phyloP scores from a whole-genome alignment of 2,797 vertebrate genomes.

The Scleropages formosus region DNA sequence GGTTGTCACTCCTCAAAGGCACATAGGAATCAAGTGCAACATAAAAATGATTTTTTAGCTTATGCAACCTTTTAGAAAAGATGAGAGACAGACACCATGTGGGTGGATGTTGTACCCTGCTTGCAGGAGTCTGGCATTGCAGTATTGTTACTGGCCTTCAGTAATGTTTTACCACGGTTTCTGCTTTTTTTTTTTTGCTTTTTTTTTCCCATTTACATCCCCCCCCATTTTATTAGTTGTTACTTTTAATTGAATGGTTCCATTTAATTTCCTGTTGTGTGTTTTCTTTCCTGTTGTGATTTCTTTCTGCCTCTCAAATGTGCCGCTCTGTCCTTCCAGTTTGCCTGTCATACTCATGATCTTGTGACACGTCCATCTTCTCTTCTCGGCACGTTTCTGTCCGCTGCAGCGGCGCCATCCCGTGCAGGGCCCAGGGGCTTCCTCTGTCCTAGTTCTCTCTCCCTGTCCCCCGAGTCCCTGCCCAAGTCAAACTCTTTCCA shows the following conservation, averaged over 20 bases:
- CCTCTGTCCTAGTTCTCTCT: slow-evolving; percentile 87
- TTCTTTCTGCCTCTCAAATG: neutral
- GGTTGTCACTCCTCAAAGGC: neutral
- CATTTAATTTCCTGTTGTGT: slow-evolving; percentile 15
- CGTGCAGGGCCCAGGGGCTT: slow-evolving; percentile 79
- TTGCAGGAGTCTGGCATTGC: too few species aligned
- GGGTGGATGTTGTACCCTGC: neutral
- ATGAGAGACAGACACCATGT: too few species aligned
- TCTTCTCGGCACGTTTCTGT: slow-evolving; percentile 1
- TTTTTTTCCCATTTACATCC: slow-evolving; percentile 4
- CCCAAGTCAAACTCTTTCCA: slow-evolving; percentile 77
- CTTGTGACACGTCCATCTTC: slow-evolving; percentile 34
- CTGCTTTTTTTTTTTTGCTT: slow-evolving; percentile 8
- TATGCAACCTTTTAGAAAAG: neutral
- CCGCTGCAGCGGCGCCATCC: slow-evolving; percentile 62
- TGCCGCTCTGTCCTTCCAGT: slow-evolving; percentile 22
- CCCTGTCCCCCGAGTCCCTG: slow-evolving; percentile 79
- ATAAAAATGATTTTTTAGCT: neutral
- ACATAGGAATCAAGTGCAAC: slow-evolving; percentile 10
- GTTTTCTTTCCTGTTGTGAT: neutral
- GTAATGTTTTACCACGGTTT: neutral
- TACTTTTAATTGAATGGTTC: neutral
- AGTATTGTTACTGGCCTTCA: too few species aligned
- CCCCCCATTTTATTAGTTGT: neutral
- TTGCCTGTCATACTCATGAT: slow-evolving; percentile 36